Evolutionary conservation across 53 echinoderm and acorn worm species (phyloP), one percentile per base, ranked within the genome.

Genomic region (Zoroaster sp.): DNA sequence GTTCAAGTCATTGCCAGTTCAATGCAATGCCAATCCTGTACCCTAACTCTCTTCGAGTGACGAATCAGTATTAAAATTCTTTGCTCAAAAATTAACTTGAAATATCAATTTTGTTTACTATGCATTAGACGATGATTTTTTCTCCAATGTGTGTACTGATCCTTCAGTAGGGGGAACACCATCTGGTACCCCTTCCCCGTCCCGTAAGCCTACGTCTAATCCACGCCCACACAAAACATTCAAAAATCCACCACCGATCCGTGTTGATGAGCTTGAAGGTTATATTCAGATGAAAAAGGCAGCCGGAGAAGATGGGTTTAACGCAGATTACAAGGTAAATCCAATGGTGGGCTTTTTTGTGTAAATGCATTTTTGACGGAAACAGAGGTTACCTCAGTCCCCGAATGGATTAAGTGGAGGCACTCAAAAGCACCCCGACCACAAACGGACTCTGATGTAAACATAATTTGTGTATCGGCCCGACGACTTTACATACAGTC

Each of bases 301-400:
- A 3, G 17, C 45, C 1, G 33, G 25, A 15, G 32, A 75, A 25
- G 11, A 44, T 20, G 75, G 75, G 15, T 47, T 75, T 47, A 44
- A 75, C 5, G 75, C 75, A 32, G 75, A 75, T 44, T 75, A 31
- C 70, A 83, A 69, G 67, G 83, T 83, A 42, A 81, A 4, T 23
- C 42, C 17, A 23, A n/a, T n/a, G n/a, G n/a, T n/a, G n/a, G n/a
- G n/a, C n/a, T n/a, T n/a, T n/a, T n/a, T n/a, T n/a, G n/a, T n/a
- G n/a, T n/a, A n/a, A n/a, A n/a, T n/a, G 11, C 25, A 38, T 20
- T 39, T 47, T 32, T 42, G 15, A 40, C 33, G 2, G 46, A 20
- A 32, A 40, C 11, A 17, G 47, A 1, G 15, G 2, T 3, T 23
- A 25, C 28, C 5, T 25, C 28, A 25, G 21, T 7, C 25, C 25